These are phyloP conservation scores for Hephaestus fuliginosus DNA, from an alignment of 2,797 vertebrate species.

Conservation along the genomic window DNA sequence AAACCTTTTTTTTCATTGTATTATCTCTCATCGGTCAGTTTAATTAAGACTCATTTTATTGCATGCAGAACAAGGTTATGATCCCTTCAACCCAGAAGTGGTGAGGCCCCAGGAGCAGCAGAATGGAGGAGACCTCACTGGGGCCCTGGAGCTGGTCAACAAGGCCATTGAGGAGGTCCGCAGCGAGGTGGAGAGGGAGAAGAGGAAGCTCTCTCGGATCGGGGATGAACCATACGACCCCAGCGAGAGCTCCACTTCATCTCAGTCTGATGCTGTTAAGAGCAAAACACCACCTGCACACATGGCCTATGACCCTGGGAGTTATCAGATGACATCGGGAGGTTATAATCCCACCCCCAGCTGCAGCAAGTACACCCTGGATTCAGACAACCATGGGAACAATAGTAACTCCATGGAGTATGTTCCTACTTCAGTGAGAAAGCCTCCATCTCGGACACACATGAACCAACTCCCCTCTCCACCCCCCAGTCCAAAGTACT, in stretches of 20 bases:
- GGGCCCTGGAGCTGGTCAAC: slow-evolving; percentile 94
- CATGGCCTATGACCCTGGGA: slow-evolving; percentile 89
- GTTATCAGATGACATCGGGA: slow-evolving; percentile 83
- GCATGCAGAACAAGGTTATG: slow-evolving; percentile 91
- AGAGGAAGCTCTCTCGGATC: slow-evolving; percentile 89
- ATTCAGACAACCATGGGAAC: slow-evolving; percentile 77
- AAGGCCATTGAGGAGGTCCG: slow-evolving; percentile 95
- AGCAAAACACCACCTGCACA: slow-evolving; percentile 77
- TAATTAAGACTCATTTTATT: slow-evolving; percentile 22
- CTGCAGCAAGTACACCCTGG: slow-evolving; percentile 93
- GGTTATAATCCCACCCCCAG: slow-evolving; percentile 93
- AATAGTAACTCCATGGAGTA: slow-evolving; percentile 91
- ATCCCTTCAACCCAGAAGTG: slow-evolving; percentile 94
- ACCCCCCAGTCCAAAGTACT: slow-evolving; percentile 74
- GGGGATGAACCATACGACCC: slow-evolving; percentile 89
- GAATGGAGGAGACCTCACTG: slow-evolving; percentile 82
- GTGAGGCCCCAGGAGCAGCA: slow-evolving; percentile 80
- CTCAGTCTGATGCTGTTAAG: slow-evolving; percentile 67
- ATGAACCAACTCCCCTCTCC: slow-evolving; percentile 53
- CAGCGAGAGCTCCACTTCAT: slow-evolving; percentile 73
- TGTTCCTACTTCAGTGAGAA: slow-evolving; percentile 89
- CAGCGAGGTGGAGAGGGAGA: slow-evolving; percentile 93
- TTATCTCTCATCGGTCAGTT: background rate
- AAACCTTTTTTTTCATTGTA: background rate
- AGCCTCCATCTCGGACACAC: slow-evolving; percentile 64